phyloP scores from a whole-genome alignment of 2,113 vertebrate species.

The Callospermophilus lateralis region DNA sequence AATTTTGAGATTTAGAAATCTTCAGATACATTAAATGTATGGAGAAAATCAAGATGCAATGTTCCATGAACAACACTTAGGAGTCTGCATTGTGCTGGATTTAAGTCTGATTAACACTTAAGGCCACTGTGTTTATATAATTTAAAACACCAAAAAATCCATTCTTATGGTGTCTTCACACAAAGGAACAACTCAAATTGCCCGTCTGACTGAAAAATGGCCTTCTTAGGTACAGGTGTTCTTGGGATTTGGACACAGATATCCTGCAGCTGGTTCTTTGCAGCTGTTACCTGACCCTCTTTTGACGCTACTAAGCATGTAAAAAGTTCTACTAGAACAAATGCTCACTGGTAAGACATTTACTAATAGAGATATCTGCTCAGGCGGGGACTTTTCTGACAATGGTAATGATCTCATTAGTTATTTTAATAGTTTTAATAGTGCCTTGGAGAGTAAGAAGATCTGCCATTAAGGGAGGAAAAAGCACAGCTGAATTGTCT shows the following conservation, averaged over 20 bases:
- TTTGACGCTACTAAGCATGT: neutral
- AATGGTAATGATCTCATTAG: conserved; percentile 75
- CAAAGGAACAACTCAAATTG: neutral
- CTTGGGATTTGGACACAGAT: neutral
- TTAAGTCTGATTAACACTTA: neutral
- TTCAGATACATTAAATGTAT: neutral
- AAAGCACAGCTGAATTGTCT: conserved; percentile 70
- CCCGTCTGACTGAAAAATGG: neutral
- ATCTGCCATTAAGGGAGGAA: conserved; percentile 51
- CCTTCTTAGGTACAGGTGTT: too few species aligned
- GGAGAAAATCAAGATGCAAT: neutral
- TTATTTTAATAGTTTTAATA: conserved; percentile 79
- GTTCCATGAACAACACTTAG: neutral
- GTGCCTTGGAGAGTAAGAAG: conserved; percentile 71
- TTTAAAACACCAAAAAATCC: neutral
- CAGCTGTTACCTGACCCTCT: neutral
- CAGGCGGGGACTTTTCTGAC: conserved; percentile 58
- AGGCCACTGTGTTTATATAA: neutral
- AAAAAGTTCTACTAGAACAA: conserved; percentile 45
- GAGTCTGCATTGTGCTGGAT: neutral
- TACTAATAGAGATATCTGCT: conserved; percentile 44
- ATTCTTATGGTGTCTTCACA: neutral
- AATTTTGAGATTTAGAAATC: neutral
- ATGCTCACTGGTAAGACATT: conserved; percentile 24
- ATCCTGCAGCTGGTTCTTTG: neutral